Base-by-base conservation (phyloP, 2,888 invertebrate genomes). In the Pimpla rufipes region DNA sequence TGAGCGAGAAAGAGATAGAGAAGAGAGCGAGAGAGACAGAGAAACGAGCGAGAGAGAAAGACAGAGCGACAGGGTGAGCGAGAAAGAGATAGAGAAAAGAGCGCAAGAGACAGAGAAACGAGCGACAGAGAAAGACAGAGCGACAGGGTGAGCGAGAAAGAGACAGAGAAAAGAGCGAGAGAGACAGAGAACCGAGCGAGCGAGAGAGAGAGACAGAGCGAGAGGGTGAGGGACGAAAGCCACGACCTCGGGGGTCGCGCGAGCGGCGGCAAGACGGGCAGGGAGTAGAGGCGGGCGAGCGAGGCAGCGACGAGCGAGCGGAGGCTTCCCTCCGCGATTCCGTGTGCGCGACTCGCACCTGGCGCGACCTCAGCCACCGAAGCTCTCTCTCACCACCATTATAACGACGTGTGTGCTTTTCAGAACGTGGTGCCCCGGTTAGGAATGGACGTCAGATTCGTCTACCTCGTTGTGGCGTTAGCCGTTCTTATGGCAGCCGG, bases 371-470 rank as follows among this genome's bases (percentile, higher is more conserved):
- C 74, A 18, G 11, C 55, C 29, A 29, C 29, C 29, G 29, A n/a
- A n/a, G n/a, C n/a, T n/a, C n/a, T n/a, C 29, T 3, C 29, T 3
- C 29, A 29, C 29, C 29, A 29, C 29, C 29, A 29, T 29, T 29
- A 5, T 29, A 29, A 29, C 29, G 29, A 71, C 52, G 35, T 40
- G 40, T 57, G 75, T 75, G 55, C 86, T 74, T 87, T 86, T 82
- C 86, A 86, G 86, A 87, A 87, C 85, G 81, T 79, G 82, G 85
- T 85, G 85, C 62, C 74, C 84, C 86, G 83, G 79, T 81, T 76
- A 85, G 87, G 85, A 78, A 93, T 93, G 92, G 91, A 92, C 89
- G 87, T 91, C 87, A 91, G 89, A 89, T 88, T 90, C 85, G 86
- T 89, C 79, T 86, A 90, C 86, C 85, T 92, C 85, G 88, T 90